Base-by-base conservation (phyloP, 2,888 invertebrate species). In the Stenodera caucasica region DNA sequence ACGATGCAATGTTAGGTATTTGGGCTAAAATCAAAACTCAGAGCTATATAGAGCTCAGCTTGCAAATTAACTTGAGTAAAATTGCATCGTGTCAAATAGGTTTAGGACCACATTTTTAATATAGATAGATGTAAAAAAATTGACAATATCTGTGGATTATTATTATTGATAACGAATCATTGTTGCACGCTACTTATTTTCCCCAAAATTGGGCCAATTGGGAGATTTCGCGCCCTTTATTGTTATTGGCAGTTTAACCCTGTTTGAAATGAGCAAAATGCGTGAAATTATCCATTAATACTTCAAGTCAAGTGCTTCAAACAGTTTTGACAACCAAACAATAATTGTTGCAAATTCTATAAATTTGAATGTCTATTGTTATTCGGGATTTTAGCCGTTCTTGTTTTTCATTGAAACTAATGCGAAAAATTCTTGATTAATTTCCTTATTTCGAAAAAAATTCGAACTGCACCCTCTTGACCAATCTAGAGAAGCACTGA, bases 401-500 rank as follows among this genome's bases (percentile, higher is more conserved):
- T n/a, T n/a, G n/a, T n/a, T n/a, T n/a, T n/a, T n/a, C n/a, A n/a
- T n/a, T n/a, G n/a, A n/a, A n/a, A n/a, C n/a, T n/a, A n/a, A n/a
- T n/a, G n/a, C n/a, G n/a, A n/a, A n/a, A n/a, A n/a, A n/a, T n/a
- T n/a, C n/a, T n/a, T n/a, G n/a, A n/a, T n/a, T n/a, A n/a, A n/a
- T n/a, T 40, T 35, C 37, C 15, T 37, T 15, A 15, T 37, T 37
- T 37, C 37, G 14, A 11, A 12, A 6, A 2, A 23, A 54, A 11
- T 35, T 37, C 14, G 18, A 37, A 37, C 32, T 67, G 72, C 73
- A 71, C 72, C 69, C 66, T 71, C 73, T 73, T 73, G 75, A 75
- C 75, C 75, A 75, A 75, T 73, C 65, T 74, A 74, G 74, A 71
- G 69, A 73, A 33, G 56, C 74, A 71, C 71, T 67, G 57, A 69